Conservation (phyloP, 2,888 invertebrate genomes). For the Protonemura montana region DNA sequence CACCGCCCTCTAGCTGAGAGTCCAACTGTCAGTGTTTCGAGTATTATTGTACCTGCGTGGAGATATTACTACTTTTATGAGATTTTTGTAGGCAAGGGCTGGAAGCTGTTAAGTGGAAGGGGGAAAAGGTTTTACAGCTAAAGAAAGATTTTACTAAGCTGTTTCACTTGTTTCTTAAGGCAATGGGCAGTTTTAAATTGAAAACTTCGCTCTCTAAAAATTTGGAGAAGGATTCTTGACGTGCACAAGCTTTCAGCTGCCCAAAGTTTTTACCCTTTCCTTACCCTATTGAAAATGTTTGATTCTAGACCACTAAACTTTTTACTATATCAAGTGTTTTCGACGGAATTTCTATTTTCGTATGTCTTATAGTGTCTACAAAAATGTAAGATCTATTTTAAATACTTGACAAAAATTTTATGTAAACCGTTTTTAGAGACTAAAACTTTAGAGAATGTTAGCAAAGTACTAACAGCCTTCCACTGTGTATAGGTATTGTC, state of each 20-base stretch:
- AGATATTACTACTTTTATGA: background rate
- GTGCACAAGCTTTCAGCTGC: background rate
- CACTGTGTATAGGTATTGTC: background rate
- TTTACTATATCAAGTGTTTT: background rate
- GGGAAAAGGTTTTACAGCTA: background rate
- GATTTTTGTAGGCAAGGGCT: background rate
- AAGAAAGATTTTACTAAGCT: background rate
- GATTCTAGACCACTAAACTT: background rate
- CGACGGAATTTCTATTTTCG: constrained; percentile 7
- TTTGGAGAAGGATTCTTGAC: background rate
- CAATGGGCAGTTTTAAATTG: background rate
- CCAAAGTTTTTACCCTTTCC: background rate
- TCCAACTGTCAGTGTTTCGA: background rate
- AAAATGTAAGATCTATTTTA: background rate
- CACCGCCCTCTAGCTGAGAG: no score
- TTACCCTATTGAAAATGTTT: background rate
- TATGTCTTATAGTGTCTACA: background rate
- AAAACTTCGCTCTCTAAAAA: background rate
- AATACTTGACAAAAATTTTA: constrained; percentile 1
- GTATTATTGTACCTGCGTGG: constrained; percentile 7
- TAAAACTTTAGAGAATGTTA: background rate
- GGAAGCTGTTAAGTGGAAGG: background rate
- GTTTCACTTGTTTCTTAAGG: background rate
- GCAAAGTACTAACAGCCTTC: background rate
- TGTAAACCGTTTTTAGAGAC: background rate